phyloP scores from a whole-genome alignment of 2,888 invertebrate genomes.

The Sphaerophoria taeniata region DNA sequence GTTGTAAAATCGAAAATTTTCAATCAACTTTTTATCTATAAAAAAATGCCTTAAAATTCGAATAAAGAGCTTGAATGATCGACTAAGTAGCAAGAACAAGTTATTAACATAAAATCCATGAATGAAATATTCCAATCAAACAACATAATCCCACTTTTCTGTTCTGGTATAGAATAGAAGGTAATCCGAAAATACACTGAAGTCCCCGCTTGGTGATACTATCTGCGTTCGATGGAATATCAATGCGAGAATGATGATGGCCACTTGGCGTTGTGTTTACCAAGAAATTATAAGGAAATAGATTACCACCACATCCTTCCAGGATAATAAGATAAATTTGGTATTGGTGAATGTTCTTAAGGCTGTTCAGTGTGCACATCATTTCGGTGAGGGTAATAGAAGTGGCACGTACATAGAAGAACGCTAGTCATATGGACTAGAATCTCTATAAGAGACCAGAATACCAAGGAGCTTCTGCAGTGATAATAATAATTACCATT shows the following conservation, averaged over 20 bases:
- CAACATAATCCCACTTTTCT: slow-evolving; percentile 57
- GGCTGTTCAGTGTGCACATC: slow-evolving; percentile 4
- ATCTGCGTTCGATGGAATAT: slow-evolving; percentile 49
- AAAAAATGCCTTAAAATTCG: not conserved
- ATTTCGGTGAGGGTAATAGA: slow-evolving; percentile 4
- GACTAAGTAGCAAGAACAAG: slow-evolving; percentile 32
- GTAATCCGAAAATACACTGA: slow-evolving; percentile 27
- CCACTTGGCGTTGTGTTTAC: slow-evolving; percentile 67
- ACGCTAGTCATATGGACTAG: no score
- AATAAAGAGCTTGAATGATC: slow-evolving; percentile 16
- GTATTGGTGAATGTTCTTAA: slow-evolving; percentile 59
- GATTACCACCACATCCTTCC: slow-evolving; percentile 71
- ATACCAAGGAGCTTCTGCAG: no score
- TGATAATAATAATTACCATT: no score
- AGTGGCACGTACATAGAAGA: not conserved
- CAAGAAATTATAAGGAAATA: slow-evolving; percentile 71
- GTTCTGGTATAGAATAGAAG: slow-evolving; percentile 33
- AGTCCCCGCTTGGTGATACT: not conserved
- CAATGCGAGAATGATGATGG: slow-evolving; percentile 66
- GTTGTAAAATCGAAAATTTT: slow-evolving; percentile 29
- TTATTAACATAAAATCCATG: slow-evolving; percentile 46
- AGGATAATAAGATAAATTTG: slow-evolving; percentile 69
- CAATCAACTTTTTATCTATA: not conserved
- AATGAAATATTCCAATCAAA: slow-evolving; percentile 66
- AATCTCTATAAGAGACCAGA: no score